Percentiles rank a stretch among this genome's conserved stretches.
Conservation (phyloP, 2,797 vertebrate genomes). For the Selene dorsalis region DNA sequence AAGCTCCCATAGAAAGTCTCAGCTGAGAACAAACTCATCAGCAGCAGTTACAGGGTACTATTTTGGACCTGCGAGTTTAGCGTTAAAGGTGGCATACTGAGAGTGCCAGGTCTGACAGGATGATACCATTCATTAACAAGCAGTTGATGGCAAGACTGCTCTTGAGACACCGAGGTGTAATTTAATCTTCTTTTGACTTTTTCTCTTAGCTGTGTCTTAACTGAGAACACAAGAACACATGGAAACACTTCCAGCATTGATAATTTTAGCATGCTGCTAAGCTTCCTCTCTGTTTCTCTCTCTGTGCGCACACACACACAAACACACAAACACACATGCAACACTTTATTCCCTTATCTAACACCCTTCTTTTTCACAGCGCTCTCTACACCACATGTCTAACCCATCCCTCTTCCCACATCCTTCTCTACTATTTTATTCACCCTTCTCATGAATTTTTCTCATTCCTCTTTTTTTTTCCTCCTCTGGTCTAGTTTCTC, state of each 20-base stretch:
- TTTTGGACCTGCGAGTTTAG: slow-evolving; percentile 20
- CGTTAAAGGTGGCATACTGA: slow-evolving; percentile 24
- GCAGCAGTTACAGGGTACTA: slow-evolving; percentile 33
- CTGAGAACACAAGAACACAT: slow-evolving; percentile 72
- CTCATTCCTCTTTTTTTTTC: too few species aligned
- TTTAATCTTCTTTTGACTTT: slow-evolving; percentile 58
- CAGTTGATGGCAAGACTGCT: slow-evolving; percentile 25
- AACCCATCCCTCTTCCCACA: slow-evolving; percentile 32
- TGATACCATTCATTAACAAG: slow-evolving; percentile 35
- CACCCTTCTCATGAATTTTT: not conserved
- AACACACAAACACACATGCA: not conserved
- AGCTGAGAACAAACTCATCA: slow-evolving; percentile 36
- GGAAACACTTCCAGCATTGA: slow-evolving; percentile 77
- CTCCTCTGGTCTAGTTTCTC: not conserved
- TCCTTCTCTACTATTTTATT: slow-evolving; percentile 21
- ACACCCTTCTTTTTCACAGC: slow-evolving; percentile 16
- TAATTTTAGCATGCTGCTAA: slow-evolving; percentile 71
- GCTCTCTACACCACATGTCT: slow-evolving; percentile 21
- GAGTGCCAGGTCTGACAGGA: slow-evolving; percentile 19
- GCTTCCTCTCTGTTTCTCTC: slow-evolving; percentile 46
- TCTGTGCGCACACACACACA: slow-evolving; percentile 22
- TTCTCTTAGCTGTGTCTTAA: slow-evolving; percentile 55
- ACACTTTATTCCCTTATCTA: slow-evolving; percentile 22
- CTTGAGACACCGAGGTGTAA: slow-evolving; percentile 54
- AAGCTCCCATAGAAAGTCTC: slow-evolving; percentile 60